phyloP scores from a whole-genome alignment of 2,888 invertebrate species.

The Onchidella celtica region DNA sequence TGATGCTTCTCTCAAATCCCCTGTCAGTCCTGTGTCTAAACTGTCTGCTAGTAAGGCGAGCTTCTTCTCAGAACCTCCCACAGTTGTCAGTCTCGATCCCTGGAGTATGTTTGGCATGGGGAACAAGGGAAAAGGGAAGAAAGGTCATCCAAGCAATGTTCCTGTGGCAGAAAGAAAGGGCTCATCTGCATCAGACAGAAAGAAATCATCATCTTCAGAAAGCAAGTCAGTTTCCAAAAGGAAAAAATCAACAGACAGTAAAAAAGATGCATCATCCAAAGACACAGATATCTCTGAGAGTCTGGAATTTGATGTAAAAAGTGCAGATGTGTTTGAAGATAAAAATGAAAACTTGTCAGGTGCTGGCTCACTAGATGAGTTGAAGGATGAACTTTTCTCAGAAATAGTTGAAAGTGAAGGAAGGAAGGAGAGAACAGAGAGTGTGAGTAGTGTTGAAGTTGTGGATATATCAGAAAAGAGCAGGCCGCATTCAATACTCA shows the following conservation, averaged over 20 bases:
- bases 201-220: conserved; percentile 13
- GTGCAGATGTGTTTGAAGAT: conserved; percentile 8
- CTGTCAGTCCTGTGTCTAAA: conserved; percentile 45
- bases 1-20: conserved; percentile 38
- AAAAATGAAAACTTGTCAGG: neutral
- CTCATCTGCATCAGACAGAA: conserved; percentile 6
- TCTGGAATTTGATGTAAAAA: conserved; percentile 45
- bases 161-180: conserved; percentile 15
- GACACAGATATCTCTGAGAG: conserved; percentile 53
- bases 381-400: conserved; percentile 39
- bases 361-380: conserved; percentile 49
- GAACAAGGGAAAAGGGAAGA: conserved; percentile 14
- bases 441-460: neutral
- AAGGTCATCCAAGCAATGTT: no score
- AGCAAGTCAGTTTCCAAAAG: conserved; percentile 18
- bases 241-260: conserved; percentile 26
- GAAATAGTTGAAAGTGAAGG: neutral
- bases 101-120: conserved; percentile 64
- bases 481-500: conserved; percentile 4
- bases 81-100: conserved; percentile 76
- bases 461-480: neutral
- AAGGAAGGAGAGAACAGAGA: neutral
- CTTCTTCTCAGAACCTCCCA: conserved; percentile 76
- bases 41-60: conserved; percentile 60
- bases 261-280: conserved; percentile 16